These are phyloP conservation scores for Megalurothrips usitatus DNA, from an alignment of 2,888 invertebrate species.

Conservation along the genomic window DNA sequence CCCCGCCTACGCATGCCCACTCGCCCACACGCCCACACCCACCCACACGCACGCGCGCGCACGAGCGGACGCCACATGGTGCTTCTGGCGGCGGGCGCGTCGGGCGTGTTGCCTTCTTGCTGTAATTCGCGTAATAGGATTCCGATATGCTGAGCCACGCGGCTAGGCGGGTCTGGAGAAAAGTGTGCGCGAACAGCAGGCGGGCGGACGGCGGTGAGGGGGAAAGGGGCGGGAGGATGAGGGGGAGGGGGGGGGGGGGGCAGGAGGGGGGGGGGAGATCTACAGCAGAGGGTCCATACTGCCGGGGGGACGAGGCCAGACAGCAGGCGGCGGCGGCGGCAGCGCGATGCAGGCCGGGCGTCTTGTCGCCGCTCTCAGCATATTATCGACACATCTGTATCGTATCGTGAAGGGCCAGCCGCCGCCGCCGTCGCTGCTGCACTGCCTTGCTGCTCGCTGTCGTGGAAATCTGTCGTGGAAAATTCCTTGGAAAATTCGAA, in stretches of 20 bases:
- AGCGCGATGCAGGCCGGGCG: background rate
- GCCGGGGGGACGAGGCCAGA: background rate
- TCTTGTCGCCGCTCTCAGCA: background rate
- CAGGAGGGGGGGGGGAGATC: background rate
- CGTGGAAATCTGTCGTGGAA: too few species aligned
- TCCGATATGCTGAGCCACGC: background rate
- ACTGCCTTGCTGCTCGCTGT: too few species aligned
- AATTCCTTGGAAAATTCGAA: too few species aligned
- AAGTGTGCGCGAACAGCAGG: background rate
- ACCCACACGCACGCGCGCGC: too few species aligned
- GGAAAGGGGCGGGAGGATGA: background rate
- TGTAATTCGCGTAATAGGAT: conserved; percentile 4
- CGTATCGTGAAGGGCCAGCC: too few species aligned
- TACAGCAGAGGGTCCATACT: background rate
- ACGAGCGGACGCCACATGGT: too few species aligned
- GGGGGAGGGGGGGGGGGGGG: background rate
- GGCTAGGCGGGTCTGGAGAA: background rate
- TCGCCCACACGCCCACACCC: too few species aligned
- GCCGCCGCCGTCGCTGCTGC: too few species aligned
- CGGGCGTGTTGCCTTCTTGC: background rate
- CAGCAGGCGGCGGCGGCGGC: too few species aligned
- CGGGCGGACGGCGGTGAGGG: background rate
- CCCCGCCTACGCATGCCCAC: too few species aligned
- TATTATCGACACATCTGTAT: background rate
- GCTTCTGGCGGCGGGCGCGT: too few species aligned